Conservation (phyloP, 2,113 vertebrate species). For the Pelmatolapia mariae region DNA sequence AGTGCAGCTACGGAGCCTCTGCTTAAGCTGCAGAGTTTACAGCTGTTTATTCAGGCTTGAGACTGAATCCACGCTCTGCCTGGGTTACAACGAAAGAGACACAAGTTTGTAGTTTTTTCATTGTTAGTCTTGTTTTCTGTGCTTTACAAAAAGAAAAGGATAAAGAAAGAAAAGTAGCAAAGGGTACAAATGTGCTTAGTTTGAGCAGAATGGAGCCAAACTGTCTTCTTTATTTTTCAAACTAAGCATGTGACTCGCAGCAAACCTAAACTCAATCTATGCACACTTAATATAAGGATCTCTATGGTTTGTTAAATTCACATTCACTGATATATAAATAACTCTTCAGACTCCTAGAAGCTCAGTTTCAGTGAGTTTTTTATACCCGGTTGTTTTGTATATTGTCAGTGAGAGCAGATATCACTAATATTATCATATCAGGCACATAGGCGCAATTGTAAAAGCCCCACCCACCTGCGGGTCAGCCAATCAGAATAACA, state of each 20-base stretch:
- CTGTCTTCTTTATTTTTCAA: not conserved
- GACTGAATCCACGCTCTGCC: not conserved
- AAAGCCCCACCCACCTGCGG: fast-evolving
- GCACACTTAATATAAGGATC: fast-evolving
- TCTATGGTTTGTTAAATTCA: fast-evolving
- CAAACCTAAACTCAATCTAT: fast-evolving
- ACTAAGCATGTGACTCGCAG: not conserved
- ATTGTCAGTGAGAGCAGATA: fast-evolving
- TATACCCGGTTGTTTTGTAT: not conserved
- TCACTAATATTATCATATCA: not conserved
- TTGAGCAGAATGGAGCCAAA: not conserved
- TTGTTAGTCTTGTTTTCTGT: not conserved
- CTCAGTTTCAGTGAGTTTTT: not conserved
- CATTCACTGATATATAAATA: not conserved
- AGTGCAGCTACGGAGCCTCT: not conserved
- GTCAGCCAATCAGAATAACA: not conserved
- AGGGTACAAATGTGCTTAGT: not conserved
- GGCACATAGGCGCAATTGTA: not conserved
- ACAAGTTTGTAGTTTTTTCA: not conserved
- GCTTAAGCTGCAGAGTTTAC: not conserved
- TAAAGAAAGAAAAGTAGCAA: not conserved
- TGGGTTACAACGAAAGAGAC: not conserved
- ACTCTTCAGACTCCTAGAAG: not conserved
- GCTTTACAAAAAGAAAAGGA: fast-evolving
- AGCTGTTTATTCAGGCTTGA: not conserved